A percentile compares a stretch with the other conserved stretches of the same genome.
Evolutionary conservation across 2,888 invertebrate genomes (phyloP).

Genomic region (Drosophila cyrtoloma): DNA sequence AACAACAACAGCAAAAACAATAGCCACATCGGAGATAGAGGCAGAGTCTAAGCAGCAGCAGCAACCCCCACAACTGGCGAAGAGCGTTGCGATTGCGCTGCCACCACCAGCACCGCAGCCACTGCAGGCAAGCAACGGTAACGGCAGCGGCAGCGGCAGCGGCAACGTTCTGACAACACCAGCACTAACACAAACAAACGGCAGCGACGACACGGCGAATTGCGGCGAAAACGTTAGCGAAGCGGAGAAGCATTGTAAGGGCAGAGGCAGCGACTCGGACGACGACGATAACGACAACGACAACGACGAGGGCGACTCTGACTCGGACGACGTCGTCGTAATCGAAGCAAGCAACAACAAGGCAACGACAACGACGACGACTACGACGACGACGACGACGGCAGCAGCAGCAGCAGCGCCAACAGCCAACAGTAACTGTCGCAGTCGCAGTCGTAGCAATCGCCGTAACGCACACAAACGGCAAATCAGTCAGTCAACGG

Average conservation of each 20-base stretch:
- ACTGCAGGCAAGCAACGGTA: constrained; percentile 60
- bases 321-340: constrained; percentile 77
- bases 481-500: constrained; percentile 83
- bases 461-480: constrained; percentile 73
- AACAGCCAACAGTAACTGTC: constrained; percentile 47
- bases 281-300: constrained; percentile 49
- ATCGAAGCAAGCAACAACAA: constrained; percentile 72
- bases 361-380: constrained; percentile 39
- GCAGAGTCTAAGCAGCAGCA: constrained; percentile 86
- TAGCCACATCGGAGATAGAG: constrained; percentile 44
- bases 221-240: constrained; percentile 63
- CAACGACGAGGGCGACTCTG: constrained; percentile 64
- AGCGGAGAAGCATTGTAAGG: constrained; percentile 57
- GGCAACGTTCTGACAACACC: constrained; percentile 32
- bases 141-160: constrained; percentile 18
- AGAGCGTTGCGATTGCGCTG: constrained; percentile 44
- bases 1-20: constrained; percentile 84
- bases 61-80: constrained; percentile 54
- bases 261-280: constrained; percentile 53
- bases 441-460: constrained; percentile 73
- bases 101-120: constrained; percentile 54
- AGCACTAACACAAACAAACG: constrained; percentile 46
- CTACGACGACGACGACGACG: constrained; percentile 45
- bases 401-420: constrained; percentile 48
- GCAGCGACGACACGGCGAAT: constrained; percentile 68